A percentile compares a stretch with the other conserved stretches of the same genome.
phyloP scores from a whole-genome alignment of 2,113 vertebrate genomes.

The Triplophysa rosa region DNA sequence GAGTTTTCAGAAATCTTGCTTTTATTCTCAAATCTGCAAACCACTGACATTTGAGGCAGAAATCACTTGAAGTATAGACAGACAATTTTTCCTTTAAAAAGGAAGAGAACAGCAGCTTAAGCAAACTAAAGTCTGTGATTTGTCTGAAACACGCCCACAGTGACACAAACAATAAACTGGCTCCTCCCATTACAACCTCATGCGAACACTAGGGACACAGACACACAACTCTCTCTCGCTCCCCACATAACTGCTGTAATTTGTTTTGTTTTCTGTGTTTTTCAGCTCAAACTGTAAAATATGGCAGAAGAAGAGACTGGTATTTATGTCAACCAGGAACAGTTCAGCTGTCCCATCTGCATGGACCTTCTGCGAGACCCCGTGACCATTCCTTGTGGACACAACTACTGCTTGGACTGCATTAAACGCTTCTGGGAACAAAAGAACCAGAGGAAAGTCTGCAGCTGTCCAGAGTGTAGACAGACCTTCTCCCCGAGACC shows the following conservation, averaged over 20 bases:
- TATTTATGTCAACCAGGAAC: conserved; percentile 38
- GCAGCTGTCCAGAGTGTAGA: conserved; percentile 48
- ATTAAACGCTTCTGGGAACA: conserved; percentile 42
- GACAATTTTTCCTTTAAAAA: neutral
- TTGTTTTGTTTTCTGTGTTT: neutral
- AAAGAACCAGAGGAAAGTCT: conserved; percentile 11
- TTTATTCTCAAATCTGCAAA: neutral
- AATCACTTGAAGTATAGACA: neutral
- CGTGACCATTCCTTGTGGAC: conserved; percentile 43
- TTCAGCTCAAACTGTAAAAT: conserved; percentile 1
- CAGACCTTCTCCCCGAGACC: conserved; percentile 42
- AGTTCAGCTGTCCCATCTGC: conserved; percentile 47
- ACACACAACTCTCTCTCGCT: neutral
- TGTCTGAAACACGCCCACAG: neutral
- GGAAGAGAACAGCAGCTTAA: neutral
- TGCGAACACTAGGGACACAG: neutral
- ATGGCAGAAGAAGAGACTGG: conserved; percentile 45
- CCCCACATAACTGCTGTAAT: neutral
- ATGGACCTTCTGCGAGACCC: conserved; percentile 43
- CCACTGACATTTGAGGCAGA: neutral
- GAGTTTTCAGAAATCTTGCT: neutral
- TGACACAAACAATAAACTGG: neutral
- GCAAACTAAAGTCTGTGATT: neutral
- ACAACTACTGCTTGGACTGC: conserved; percentile 44
- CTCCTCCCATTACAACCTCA: conserved; percentile 15